Evolutionary conservation across 2,797 vertebrate species (phyloP).

Genomic region (Pyrocephalus nanus): DNA sequence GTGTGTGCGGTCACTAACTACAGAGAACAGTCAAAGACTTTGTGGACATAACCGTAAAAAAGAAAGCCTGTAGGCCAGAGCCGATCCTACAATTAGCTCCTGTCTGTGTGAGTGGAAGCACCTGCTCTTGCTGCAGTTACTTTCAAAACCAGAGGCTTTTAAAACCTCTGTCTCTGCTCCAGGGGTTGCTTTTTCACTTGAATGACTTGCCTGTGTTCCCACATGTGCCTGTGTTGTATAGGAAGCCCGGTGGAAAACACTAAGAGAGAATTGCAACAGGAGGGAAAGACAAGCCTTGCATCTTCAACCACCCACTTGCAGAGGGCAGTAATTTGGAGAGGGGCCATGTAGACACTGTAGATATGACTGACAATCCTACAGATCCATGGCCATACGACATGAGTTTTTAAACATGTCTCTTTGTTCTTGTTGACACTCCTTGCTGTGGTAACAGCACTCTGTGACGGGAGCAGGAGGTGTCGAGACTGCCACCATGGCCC

Average conservation of each 20-base stretch:
- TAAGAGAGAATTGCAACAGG: not conserved
- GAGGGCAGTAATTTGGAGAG: not conserved
- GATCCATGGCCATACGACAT: rapidly evolving
- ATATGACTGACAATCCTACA: not conserved
- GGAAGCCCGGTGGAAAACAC: not conserved
- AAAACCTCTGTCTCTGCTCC: slow-evolving; percentile 22
- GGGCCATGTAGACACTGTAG: not conserved
- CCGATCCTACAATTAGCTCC: slow-evolving; percentile 67
- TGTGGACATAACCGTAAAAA: slow-evolving; percentile 51
- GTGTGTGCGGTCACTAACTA: slow-evolving; percentile 65
- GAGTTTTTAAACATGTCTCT: not conserved
- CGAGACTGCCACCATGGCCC: rapidly evolving
- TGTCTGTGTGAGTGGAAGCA: slow-evolving; percentile 59
- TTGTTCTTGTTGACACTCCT: not conserved
- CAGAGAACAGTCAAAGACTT: slow-evolving; percentile 66
- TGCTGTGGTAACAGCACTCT: not conserved
- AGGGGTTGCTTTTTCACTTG: slow-evolving; percentile 22
- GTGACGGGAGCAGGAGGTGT: not conserved
- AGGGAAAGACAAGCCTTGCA: not conserved
- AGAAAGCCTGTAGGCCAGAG: slow-evolving; percentile 58
- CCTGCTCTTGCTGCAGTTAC: slow-evolving; percentile 48
- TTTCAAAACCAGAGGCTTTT: slow-evolving; percentile 46
- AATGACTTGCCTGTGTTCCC: not conserved
- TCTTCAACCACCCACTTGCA: not conserved
- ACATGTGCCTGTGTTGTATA: rapidly evolving